Conservation (phyloP, 2,888 invertebrate species). For the Lasioglossum figueresi region DNA sequence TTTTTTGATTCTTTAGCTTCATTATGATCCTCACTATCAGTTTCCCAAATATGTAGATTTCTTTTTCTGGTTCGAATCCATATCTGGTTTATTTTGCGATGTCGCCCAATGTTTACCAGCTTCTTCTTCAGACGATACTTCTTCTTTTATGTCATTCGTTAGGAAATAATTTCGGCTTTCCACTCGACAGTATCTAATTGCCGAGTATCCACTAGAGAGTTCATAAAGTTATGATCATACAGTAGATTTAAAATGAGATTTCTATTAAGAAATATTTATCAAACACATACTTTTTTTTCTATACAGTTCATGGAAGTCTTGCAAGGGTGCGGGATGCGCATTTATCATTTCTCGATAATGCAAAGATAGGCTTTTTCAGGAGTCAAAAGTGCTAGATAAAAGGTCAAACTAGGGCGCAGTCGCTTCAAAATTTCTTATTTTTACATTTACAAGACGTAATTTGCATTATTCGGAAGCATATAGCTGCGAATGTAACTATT, state of each 20-base stretch:
- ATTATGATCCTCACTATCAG: not conserved
- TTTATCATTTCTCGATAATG: too few relatives aligned
- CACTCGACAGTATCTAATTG: constrained; percentile 44
- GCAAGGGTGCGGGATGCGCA: too few relatives aligned
- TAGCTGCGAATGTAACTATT: too few relatives aligned
- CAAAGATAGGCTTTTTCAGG: too few relatives aligned
- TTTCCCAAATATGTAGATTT: constrained; percentile 12
- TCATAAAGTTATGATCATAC: not conserved
- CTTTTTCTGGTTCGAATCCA: constrained; percentile 25
- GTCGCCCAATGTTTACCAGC: not conserved
- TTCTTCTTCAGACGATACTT: constrained; percentile 54
- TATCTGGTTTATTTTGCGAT: not conserved
- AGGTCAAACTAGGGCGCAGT: too few relatives aligned
- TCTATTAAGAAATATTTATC: not conserved
- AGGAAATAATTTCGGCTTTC: not conserved
- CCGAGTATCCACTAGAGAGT: constrained; percentile 55
- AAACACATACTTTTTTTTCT: constrained; percentile 85
- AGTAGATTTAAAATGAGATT: not conserved
- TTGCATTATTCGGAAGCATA: too few relatives aligned
- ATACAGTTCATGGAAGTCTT: constrained; percentile 89
- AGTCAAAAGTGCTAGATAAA: too few relatives aligned
- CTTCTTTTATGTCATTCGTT: constrained; percentile 12
- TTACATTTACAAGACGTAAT: too few relatives aligned
- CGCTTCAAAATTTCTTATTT: too few relatives aligned
- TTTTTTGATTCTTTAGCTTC: constrained; percentile 38